Evolutionary conservation across 2,113 vertebrate species (phyloP).

Genomic region (Sigmodon hispidus): DNA sequence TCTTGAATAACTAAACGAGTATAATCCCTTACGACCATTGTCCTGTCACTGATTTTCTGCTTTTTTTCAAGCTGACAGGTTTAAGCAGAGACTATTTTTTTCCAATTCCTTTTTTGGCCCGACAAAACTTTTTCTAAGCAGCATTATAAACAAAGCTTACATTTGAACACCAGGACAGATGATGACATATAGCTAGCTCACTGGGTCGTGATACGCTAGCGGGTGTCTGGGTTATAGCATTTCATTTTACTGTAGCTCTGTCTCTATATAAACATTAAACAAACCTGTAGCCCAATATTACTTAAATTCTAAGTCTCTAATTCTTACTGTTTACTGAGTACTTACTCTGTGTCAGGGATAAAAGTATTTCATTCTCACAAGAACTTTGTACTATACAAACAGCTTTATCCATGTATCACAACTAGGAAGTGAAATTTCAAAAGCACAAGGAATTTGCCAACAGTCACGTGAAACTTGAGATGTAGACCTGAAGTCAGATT

Average conservation of each 20-base stretch:
- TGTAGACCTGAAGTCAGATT: background rate
- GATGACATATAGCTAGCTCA: constrained; percentile 30
- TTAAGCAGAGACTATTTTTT: constrained; percentile 58
- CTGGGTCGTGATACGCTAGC: constrained; percentile 50
- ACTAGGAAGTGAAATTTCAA: background rate
- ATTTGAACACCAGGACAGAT: constrained; percentile 51
- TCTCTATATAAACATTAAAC: constrained; percentile 40
- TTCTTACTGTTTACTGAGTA: constrained; percentile 29
- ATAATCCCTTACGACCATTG: constrained; percentile 48
- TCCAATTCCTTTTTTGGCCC: constrained; percentile 61
- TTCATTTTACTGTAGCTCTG: constrained; percentile 47
- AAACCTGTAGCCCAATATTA: constrained; percentile 30
- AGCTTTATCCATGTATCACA: background rate
- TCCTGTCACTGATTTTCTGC: constrained; percentile 59
- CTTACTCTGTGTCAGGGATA: background rate
- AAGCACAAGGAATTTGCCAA: constrained; percentile 7
- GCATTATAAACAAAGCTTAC: constrained; percentile 68
- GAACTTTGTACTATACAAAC: background rate
- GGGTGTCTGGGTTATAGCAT: background rate
- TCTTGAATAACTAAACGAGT: constrained; percentile 54
- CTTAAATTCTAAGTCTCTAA: constrained; percentile 51
- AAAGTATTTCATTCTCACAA: constrained; percentile 6
- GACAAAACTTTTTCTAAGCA: constrained; percentile 64
- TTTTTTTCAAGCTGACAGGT: constrained; percentile 73
- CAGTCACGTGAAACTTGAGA: background rate